Evolutionary conservation across 2,113 vertebrate species (phyloP), one percentile per base, ranked within the genome.

Genomic region (Jaculus jaculus): DNA sequence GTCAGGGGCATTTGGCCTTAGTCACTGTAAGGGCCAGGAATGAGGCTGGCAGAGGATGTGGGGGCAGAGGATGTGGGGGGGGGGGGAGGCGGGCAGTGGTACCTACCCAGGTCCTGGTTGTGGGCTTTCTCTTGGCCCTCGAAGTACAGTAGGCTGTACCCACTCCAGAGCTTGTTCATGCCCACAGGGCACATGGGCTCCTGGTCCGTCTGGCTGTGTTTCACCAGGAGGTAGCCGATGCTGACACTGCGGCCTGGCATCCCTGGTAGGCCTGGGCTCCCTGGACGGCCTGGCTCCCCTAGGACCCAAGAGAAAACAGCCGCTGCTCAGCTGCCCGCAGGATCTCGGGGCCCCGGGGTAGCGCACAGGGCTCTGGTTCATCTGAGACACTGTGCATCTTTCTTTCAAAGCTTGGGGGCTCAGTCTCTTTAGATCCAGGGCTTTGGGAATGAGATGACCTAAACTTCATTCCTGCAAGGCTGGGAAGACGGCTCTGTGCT

Each of bases 111-210:
- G 94, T 99, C 99, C 97, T 99, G 99, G 97, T 99, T 99, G 98
- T 99, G 99, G 61, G 99, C 99, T 95, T 99, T 99, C 89, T 99
- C 99, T 95, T 99, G 99, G 65, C 99, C 99, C 96, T 99, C 99
- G 0, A 99, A 98, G 96, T 99, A 99, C 37, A 99, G 98, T 32
- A 99, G 98, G 96, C 99, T 99, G 98, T 99, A 99, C 2, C 99
- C 99, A 0, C 98, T 99, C 99, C 99, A 99, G 47, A 99, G 98
- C 93, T 98, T 99, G 30, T 98, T 97, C 99, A 99, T 99, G 84
- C 99, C 99, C 93, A 99, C 98, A 0, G 99, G 99, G 94, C 99
- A 99, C 99, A 99, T 99, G 34, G 99, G 99, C 9, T 98, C 98
- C 92, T 99, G 98, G 0, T 99, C 99, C 0, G 99, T 98, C 96